These are phyloP conservation scores for Sylvilagus bachmani DNA, from an alignment of 2,113 vertebrate species.

Conservation along the genomic window DNA sequence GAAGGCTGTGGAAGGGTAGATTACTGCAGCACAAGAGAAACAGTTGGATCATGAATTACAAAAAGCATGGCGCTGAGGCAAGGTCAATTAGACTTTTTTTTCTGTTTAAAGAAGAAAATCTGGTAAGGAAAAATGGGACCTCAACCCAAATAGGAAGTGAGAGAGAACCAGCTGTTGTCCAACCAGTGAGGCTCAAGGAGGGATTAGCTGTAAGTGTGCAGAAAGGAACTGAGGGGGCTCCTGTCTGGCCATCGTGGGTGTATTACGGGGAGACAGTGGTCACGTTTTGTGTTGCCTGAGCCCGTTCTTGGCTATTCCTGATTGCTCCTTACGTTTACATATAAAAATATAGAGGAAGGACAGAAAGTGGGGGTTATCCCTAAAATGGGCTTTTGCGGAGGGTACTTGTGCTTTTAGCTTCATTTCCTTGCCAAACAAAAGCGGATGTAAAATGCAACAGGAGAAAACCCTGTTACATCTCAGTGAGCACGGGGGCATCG, in stretches of 20 bases:
- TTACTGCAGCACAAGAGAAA: neutral
- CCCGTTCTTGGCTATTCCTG: neutral
- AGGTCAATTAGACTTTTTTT: neutral
- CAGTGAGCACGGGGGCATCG: neutral
- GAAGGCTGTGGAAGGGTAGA: neutral
- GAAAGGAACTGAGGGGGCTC: neutral
- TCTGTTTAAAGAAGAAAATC: constrained; percentile 3
- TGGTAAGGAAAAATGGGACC: neutral
- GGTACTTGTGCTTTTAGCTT: neutral
- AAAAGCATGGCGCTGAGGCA: neutral
- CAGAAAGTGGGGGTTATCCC: neutral
- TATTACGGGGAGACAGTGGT: neutral
- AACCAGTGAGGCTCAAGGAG: neutral
- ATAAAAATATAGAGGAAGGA: neutral
- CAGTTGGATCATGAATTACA: neutral
- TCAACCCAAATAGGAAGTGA: constrained; percentile 1
- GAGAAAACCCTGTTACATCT: neutral
- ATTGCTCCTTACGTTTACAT: constrained; percentile 12
- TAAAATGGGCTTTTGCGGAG: neutral
- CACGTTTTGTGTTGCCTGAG: neutral
- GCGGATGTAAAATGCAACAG: neutral
- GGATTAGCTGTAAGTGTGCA: neutral
- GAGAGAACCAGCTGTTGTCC: neutral
- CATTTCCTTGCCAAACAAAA: constrained; percentile 35
- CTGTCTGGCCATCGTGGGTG: neutral